Conservation (phyloP, 2,113 vertebrate genomes). For the Parotia lawesii region DNA sequence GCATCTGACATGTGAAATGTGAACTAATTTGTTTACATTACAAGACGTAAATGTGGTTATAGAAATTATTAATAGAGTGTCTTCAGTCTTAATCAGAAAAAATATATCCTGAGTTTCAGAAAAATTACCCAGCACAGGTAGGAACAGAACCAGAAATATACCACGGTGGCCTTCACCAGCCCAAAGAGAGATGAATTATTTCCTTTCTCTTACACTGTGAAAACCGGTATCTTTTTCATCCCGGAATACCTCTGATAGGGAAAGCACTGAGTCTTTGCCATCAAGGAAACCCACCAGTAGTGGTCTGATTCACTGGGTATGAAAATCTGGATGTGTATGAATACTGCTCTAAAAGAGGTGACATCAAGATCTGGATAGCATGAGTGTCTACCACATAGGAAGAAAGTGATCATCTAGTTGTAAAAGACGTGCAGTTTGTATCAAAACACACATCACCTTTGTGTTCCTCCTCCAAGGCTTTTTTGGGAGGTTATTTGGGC, state of each 20-base stretch:
- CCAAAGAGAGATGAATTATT: neutral
- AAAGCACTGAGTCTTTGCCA: neutral
- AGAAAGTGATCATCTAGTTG: neutral
- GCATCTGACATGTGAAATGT: neutral
- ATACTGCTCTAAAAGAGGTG: neutral
- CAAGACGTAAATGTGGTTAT: conserved; percentile 40
- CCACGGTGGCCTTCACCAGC: neutral
- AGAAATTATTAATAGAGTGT: conserved; percentile 57
- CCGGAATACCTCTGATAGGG: neutral
- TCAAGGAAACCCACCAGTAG: neutral
- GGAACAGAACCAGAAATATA: neutral
- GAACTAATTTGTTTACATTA: conserved; percentile 37
- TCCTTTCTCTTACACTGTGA: neutral
- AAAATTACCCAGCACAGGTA: neutral
- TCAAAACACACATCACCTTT: neutral
- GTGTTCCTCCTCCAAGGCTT: neutral
- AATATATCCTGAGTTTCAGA: conserved; percentile 33
- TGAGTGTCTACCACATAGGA: neutral
- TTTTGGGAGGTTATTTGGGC: neutral
- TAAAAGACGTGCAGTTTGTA: neutral
- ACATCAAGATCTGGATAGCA: neutral
- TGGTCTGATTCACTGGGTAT: neutral
- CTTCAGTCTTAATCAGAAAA: conserved; percentile 69
- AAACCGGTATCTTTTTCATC: neutral
- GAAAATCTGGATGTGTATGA: neutral